Percentiles rank a stretch among this genome's conserved stretches.
phyloP scores from a whole-genome alignment of 2,797 vertebrate species.

The Acanthurus leucopareius region DNA sequence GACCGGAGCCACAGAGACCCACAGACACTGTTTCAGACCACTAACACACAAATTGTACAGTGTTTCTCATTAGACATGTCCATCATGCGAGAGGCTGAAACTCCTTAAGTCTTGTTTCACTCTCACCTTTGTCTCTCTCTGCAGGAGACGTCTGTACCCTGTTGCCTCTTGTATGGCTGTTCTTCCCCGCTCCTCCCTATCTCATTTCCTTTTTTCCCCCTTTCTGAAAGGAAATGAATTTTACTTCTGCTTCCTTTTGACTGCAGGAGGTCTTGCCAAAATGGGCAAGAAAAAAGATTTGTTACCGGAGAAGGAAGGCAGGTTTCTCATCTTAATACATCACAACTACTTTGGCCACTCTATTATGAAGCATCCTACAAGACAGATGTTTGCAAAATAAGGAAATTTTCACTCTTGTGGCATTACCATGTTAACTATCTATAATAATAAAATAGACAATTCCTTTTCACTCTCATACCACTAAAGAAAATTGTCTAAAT shows the following conservation, averaged over 20 bases:
- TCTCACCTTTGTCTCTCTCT: neutral
- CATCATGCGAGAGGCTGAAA: neutral
- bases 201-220: conserved; percentile 45
- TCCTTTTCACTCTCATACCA: neutral
- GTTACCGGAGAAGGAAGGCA: conserved; percentile 10
- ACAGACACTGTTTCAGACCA: neutral
- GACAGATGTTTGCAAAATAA: too few species aligned
- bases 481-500: neutral
- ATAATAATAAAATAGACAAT: too few species aligned
- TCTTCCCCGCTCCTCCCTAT: conserved; percentile 15
- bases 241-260: conserved; percentile 55
- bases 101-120: neutral
- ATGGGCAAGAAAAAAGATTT: conserved; percentile 31
- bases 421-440: neutral
- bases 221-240: conserved; percentile 56
- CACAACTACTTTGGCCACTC: neutral
- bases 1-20: neutral
- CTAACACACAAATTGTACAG: conserved; percentile 4
- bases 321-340: conserved; percentile 9
- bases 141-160: neutral
- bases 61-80: neutral
- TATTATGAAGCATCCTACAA: neutral
- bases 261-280: conserved; percentile 35
- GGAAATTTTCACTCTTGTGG: neutral
- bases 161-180: conserved; percentile 8